Evolutionary conservation across 1,140 invertebrate species (phyloP).

Genomic region (Drosophila serrata): DNA sequence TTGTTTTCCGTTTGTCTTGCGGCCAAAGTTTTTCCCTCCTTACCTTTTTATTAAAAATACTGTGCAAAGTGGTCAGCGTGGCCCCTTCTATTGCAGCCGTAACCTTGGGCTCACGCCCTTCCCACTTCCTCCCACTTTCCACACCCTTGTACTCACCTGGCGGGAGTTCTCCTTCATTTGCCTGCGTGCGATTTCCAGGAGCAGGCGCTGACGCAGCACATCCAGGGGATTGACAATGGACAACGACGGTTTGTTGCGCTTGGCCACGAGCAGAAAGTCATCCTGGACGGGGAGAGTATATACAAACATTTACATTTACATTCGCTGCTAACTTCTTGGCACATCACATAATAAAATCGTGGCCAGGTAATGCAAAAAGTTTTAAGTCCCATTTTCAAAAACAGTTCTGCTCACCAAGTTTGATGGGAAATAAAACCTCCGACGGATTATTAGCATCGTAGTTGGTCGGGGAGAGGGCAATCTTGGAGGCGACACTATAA

Average conservation of each 20-base stretch:
- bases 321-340: constrained; percentile 26
- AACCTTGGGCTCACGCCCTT: background rate
- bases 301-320: constrained; percentile 46
- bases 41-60: constrained; percentile 77
- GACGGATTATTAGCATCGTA: constrained; percentile 6
- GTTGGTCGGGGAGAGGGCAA: background rate
- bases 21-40: constrained; percentile 54
- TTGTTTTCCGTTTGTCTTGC: constrained; percentile 64
- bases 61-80: constrained; percentile 43
- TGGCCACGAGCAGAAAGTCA: constrained; percentile 66
- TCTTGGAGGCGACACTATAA: constrained; percentile 9
- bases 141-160: constrained; percentile 79
- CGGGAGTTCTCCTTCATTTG: constrained; percentile 89
- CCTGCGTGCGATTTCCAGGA: constrained; percentile 91
- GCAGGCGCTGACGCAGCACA: constrained; percentile 90
- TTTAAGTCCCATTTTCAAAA: constrained; percentile 32
- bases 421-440: constrained; percentile 25
- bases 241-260: constrained; percentile 89
- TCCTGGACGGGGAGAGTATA: constrained; percentile 29
- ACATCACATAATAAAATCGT: constrained; percentile 29
- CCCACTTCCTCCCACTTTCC: background rate
- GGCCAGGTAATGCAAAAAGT: constrained; percentile 43
- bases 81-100: constrained; percentile 10
- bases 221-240: constrained; percentile 93
- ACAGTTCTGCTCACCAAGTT: constrained; percentile 20